phyloP scores from a whole-genome alignment of 2,113 vertebrate genomes.

The Laterallus jamaicensis region DNA sequence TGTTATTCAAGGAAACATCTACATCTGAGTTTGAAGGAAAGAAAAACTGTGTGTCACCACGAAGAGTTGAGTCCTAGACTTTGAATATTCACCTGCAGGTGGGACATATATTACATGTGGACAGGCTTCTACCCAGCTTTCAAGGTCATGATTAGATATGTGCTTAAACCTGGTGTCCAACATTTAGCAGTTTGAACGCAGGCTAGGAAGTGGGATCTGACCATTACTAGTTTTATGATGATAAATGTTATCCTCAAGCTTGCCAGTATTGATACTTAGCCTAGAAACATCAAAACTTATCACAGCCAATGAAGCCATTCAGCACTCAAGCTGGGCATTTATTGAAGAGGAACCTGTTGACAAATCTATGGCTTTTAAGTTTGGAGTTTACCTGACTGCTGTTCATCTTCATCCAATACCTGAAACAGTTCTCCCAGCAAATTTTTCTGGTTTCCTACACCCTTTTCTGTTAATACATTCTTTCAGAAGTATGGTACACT shows the following conservation, averaged over 20 bases:
- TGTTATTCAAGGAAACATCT: background rate
- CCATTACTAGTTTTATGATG: background rate
- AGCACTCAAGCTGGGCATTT: background rate
- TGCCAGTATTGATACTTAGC: background rate
- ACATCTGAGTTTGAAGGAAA: background rate
- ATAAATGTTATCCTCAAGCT: background rate
- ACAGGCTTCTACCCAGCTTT: background rate
- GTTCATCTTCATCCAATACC: background rate
- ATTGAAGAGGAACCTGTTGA: background rate
- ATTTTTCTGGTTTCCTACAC: background rate
- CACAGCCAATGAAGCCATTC: background rate
- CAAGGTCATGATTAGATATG: background rate
- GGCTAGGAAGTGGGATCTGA: background rate
- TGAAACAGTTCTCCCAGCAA: background rate
- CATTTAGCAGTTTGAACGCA: background rate
- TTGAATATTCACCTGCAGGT: background rate
- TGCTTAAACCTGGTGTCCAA: background rate
- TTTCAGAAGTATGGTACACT: background rate
- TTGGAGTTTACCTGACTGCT: background rate
- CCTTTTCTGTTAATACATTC: background rate
- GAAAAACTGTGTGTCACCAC: background rate
- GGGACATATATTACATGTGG: accelerated
- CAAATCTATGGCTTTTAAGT: background rate
- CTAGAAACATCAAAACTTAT: background rate
- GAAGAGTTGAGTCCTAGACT: background rate